Conservation (phyloP, 2,888 invertebrate genomes). For the Corythucha ciliata region DNA sequence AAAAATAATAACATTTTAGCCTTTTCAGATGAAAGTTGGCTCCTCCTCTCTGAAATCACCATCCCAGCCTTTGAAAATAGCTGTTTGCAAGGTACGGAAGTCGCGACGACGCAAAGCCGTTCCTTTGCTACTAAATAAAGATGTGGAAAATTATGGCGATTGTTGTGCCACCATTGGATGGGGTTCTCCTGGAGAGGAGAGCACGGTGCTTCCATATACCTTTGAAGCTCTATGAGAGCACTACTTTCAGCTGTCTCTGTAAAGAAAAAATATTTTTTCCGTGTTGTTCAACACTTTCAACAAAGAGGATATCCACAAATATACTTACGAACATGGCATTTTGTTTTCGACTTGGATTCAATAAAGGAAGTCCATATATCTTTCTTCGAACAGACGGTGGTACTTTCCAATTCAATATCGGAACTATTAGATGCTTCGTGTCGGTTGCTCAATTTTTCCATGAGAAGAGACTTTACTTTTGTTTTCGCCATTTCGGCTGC, state of each 20-base stretch:
- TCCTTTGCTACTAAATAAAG: conserved; percentile 3
- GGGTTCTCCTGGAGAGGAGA: conserved; percentile 6
- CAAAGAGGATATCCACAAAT: too few relatives aligned
- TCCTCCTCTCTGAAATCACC: conserved; percentile 15
- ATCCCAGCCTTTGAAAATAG: conserved; percentile 23
- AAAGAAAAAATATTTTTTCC: too few relatives aligned
- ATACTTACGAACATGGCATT: too few relatives aligned
- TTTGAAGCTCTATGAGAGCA: conserved; percentile 16
- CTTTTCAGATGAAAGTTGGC: conserved; percentile 13
- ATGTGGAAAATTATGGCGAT: conserved; percentile 12
- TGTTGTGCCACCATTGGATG: conserved; percentile 18
- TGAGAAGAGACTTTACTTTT: conserved; percentile 1
- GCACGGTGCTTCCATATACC: conserved; percentile 17
- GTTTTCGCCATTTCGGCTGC: conserved; percentile 19
- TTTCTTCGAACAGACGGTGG: too few relatives aligned
- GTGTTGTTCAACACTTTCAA: too few relatives aligned
- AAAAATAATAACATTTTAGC: conserved; percentile 18
- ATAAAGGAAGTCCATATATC: too few relatives aligned
- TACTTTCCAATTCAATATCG: too few relatives aligned
- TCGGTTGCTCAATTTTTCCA: background rate
- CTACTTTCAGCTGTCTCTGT: conserved; percentile 11
- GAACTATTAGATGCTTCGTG: too few relatives aligned
- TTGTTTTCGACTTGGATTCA: too few relatives aligned
- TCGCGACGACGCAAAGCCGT: conserved; percentile 16
- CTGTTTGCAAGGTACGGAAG: conserved; percentile 23